These are phyloP conservation scores for Portevinia maculata DNA, from an alignment of 2,888 invertebrate genomes.

Conservation along the genomic window DNA sequence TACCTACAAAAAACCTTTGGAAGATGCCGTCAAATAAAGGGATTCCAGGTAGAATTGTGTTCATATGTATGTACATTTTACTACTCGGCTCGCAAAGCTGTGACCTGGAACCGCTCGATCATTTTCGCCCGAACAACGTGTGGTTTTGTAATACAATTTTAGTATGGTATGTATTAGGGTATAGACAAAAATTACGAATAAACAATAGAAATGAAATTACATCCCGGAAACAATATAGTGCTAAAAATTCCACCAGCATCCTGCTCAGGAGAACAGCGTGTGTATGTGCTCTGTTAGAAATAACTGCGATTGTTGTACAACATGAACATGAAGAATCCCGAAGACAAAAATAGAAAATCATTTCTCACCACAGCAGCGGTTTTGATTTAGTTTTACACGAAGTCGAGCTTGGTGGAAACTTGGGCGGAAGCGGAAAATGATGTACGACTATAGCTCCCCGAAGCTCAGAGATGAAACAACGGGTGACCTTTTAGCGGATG, in stretches of 20 bases:
- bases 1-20: slow-evolving; percentile 11
- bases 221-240: slow-evolving; percentile 63
- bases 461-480: slow-evolving; percentile 12
- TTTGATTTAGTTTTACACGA: slow-evolving; percentile 13
- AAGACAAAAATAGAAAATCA: slow-evolving; percentile 31
- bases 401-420: neutral
- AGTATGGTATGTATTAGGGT: too few species aligned
- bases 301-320: slow-evolving; percentile 35
- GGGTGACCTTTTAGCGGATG: slow-evolving; percentile 32
- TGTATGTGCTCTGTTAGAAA: slow-evolving; percentile 23
- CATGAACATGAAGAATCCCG: slow-evolving; percentile 9
- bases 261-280: neutral
- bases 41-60: slow-evolving; percentile 10
- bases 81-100: too few species aligned
- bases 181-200: slow-evolving; percentile 50
- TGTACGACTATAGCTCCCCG: slow-evolving; percentile 4
- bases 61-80: neutral
- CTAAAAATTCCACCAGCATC: slow-evolving; percentile 48
- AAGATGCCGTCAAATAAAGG: slow-evolving; percentile 30
- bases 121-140: slow-evolving; percentile 33
- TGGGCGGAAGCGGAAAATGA: neutral
- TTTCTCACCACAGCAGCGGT: slow-evolving; percentile 24
- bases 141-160: slow-evolving; percentile 43
- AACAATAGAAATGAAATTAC: slow-evolving; percentile 63
- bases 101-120: slow-evolving; percentile 22